Evolutionary conservation across 1,140 invertebrate species (phyloP).

Genomic region (Mamestra configurata): DNA sequence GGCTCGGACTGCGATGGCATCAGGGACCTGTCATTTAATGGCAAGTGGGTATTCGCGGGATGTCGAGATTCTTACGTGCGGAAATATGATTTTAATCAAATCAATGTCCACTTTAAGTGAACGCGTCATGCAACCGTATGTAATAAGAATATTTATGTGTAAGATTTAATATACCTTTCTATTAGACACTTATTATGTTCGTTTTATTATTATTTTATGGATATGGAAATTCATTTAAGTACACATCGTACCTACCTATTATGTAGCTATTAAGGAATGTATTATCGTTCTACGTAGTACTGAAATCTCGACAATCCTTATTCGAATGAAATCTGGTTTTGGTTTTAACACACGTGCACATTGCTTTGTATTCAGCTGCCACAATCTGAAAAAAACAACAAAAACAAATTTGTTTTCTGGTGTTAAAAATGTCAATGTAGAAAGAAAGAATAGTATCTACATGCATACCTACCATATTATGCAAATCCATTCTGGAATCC

Average conservation of each 20-base stretch:
- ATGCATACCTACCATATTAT: slow-evolving; percentile 4
- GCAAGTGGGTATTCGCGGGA: slow-evolving; percentile 88
- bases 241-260: no score
- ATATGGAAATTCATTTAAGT: background rate
- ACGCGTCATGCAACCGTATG: slow-evolving; percentile 46
- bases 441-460: background rate
- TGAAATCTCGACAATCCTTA: background rate
- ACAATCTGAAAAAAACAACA: slow-evolving; percentile 18
- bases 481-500: background rate
- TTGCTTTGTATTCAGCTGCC: background rate
- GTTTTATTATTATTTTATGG: slow-evolving; percentile 11
- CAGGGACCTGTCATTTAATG: slow-evolving; percentile 88
- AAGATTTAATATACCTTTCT: slow-evolving; percentile 38
- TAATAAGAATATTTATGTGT: slow-evolving; percentile 34
- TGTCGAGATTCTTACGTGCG: slow-evolving; percentile 89
- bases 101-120: slow-evolving; percentile 80
- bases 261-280: no score
- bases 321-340: background rate
- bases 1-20: slow-evolving; percentile 92
- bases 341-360: background rate
- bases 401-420: no score
- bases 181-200: background rate
- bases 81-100: slow-evolving; percentile 88
- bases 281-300: background rate
- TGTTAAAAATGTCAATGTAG: no score